These are phyloP conservation scores for Dunckerocampus dactyliophorus DNA, from an alignment of 2,113 vertebrate genomes.

Conservation along the genomic window DNA sequence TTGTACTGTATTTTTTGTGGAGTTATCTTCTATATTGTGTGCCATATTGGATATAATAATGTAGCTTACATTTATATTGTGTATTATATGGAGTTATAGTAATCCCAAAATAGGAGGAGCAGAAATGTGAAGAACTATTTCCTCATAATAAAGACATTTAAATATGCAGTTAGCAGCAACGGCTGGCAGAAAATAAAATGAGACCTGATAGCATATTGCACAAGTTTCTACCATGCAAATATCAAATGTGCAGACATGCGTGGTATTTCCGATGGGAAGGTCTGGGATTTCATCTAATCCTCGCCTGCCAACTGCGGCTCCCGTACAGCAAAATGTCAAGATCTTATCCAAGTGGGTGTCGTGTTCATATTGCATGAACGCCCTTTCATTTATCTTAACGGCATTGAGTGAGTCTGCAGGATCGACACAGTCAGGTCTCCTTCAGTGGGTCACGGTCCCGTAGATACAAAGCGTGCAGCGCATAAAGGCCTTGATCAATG, in stretches of 20 bases:
- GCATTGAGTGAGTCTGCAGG: no score
- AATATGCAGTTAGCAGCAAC: not conserved
- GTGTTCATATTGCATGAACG: not conserved
- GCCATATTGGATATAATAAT: no score
- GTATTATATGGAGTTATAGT: no score
- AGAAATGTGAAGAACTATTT: conserved; percentile 17
- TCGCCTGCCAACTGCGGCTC: not conserved
- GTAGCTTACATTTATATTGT: no score
- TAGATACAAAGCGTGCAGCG: not conserved
- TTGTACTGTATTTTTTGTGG: no score
- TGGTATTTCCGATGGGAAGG: conserved; percentile 4
- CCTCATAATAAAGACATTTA: conserved; percentile 37
- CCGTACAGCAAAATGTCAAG: conserved; percentile 8
- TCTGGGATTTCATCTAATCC: conserved; percentile 18
- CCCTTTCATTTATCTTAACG: not conserved
- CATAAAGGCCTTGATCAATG: not conserved
- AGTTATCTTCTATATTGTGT: no score
- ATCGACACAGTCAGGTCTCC: no score
- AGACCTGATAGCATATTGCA: conserved; percentile 6
- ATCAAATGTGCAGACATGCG: conserved; percentile 8
- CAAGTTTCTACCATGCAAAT: conserved; percentile 17
- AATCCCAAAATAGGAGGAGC: not conserved
- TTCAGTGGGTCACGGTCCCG: not conserved
- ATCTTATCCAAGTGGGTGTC: not conserved
- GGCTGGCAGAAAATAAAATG: conserved; percentile 11